A percentile compares a stretch with the other conserved stretches of the same genome.
These are phyloP conservation scores for Conopomorpha cramerella DNA, from an alignment of 1,140 invertebrate species.

Conservation along the genomic window DNA sequence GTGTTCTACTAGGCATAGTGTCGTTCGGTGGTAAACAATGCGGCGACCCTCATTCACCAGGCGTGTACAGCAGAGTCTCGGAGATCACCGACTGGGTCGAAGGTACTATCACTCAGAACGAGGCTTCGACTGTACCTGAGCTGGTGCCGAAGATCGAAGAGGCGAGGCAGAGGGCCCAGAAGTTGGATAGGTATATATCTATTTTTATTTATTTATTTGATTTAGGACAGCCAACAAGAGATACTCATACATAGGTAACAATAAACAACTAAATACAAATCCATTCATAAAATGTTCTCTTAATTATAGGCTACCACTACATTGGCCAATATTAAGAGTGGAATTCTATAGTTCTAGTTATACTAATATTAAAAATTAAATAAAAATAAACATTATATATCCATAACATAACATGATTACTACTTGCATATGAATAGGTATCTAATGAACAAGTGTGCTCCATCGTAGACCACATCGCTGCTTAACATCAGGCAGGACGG, in stretches of 20 bases:
- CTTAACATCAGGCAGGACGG: too few relatives aligned
- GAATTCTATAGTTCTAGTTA: too few relatives aligned
- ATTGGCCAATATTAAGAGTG: too few relatives aligned
- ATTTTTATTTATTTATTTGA: not conserved
- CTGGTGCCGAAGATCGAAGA: constrained; percentile 28
- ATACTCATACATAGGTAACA: too few relatives aligned
- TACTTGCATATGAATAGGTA: too few relatives aligned
- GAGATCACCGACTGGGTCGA: constrained; percentile 39
- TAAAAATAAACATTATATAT: too few relatives aligned
- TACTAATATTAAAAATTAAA: too few relatives aligned
- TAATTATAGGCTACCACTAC: not conserved
- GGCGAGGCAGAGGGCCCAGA: constrained; percentile 23
- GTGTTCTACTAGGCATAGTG: constrained; percentile 33
- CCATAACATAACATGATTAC: too few relatives aligned
- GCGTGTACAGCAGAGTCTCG: constrained; percentile 35
- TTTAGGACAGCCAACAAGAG: not conserved
- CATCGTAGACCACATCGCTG: too few relatives aligned
- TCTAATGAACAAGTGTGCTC: too few relatives aligned
- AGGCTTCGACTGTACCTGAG: constrained; percentile 23
- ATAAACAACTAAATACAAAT: too few relatives aligned
- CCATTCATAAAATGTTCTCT: not conserved
- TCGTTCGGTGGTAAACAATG: constrained; percentile 47
- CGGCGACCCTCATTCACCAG: constrained; percentile 35
- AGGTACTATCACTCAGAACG: constrained; percentile 23
- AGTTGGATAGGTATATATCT: constrained; percentile 25